phyloP scores from a whole-genome alignment of 2,888 invertebrate species.

The Cephus sareptanus region DNA sequence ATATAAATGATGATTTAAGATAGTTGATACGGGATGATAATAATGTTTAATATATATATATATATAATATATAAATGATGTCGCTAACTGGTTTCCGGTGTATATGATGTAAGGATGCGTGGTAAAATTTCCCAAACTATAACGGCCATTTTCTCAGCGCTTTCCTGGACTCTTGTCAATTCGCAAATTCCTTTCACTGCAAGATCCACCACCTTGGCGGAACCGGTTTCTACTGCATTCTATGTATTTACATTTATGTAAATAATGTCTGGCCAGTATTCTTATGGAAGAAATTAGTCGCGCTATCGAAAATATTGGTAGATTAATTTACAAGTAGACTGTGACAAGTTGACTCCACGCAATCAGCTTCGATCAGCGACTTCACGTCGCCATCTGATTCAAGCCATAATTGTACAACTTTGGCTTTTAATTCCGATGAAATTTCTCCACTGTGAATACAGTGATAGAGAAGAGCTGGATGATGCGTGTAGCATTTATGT shows the following conservation, averaged over 20 bases:
- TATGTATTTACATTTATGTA: background rate
- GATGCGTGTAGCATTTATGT: conserved; percentile 41
- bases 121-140: conserved; percentile 39
- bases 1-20: background rate
- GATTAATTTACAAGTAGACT: conserved; percentile 28
- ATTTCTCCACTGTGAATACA: conserved; percentile 31
- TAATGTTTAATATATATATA: background rate
- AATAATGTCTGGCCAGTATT: background rate
- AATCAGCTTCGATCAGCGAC: conserved; percentile 18
- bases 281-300: background rate
- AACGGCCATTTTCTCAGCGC: conserved; percentile 24
- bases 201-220: conserved; percentile 1
- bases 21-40: background rate
- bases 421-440: conserved; percentile 27
- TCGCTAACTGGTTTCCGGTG: background rate
- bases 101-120: conserved; percentile 23
- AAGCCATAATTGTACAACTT: conserved; percentile 42
- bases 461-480: conserved; percentile 36
- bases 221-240: conserved; percentile 13
- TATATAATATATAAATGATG: no score
- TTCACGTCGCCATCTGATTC: conserved; percentile 35
- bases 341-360: conserved; percentile 24
- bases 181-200: conserved; percentile 33
- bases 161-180: conserved; percentile 22
- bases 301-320: background rate